These are phyloP conservation scores for Pterostichus madidus DNA, from an alignment of 2,888 invertebrate genomes.

Conservation along the genomic window DNA sequence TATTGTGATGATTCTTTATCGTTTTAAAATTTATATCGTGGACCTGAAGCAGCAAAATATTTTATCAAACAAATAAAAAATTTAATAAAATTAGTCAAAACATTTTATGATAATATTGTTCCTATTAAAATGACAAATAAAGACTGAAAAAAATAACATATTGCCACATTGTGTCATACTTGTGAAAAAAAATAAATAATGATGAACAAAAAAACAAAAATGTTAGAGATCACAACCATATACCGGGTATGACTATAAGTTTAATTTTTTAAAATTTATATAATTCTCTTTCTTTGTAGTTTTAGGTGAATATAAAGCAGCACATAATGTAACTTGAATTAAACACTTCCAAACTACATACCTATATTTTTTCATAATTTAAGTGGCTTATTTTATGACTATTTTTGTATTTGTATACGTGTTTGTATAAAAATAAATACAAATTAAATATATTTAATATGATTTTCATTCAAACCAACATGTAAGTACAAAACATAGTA, in stretches of 20 bases:
- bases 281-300: not conserved
- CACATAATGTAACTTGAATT: conserved; percentile 69
- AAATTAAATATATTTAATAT: too few species aligned
- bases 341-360: conserved; percentile 64
- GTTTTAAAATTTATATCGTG: conserved; percentile 42
- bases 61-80: too few species aligned
- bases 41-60: too few species aligned
- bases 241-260: conserved; percentile 66
- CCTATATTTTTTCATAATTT: conserved; percentile 70
- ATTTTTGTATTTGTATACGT: too few species aligned
- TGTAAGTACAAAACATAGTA: too few species aligned
- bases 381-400: too few species aligned
- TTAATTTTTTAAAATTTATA: too few species aligned
- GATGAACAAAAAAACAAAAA: not conserved
- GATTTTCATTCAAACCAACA: too few species aligned
- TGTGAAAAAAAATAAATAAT: conserved; percentile 29
- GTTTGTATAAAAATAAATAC: too few species aligned
- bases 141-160: conserved; percentile 31
- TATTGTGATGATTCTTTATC: conserved; percentile 48
- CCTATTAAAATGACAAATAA: conserved; percentile 33
- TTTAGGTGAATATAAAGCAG: conserved; percentile 64
- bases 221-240: conserved; percentile 67
- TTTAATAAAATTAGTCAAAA: conserved; percentile 3
- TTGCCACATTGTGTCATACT: conserved; percentile 50
- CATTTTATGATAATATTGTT: conserved; percentile 33